phyloP scores from a whole-genome alignment of 2,113 vertebrate genomes.

The Piaya cayana region DNA sequence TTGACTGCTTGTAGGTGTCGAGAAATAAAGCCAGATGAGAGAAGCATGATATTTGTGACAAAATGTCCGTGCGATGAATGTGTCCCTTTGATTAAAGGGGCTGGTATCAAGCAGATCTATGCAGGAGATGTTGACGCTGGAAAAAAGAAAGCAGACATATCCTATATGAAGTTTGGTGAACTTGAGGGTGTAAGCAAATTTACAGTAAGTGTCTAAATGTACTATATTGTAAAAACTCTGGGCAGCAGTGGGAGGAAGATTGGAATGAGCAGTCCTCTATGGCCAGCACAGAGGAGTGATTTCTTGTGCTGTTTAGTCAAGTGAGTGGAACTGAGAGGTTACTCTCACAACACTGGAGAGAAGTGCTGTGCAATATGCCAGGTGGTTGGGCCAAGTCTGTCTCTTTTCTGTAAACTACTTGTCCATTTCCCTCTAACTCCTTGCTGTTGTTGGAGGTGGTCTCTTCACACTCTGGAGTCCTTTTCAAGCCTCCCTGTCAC shows the following conservation, averaged over 20 bases:
- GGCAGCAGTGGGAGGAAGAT: background rate
- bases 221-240: background rate
- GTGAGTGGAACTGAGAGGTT: background rate
- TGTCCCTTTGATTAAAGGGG: constrained; percentile 90
- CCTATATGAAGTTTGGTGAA: constrained; percentile 88
- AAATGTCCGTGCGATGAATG: constrained; percentile 97
- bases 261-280: background rate
- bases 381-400: background rate
- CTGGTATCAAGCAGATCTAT: constrained; percentile 93
- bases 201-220: constrained; percentile 79
- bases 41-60: constrained; percentile 92
- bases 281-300: background rate
- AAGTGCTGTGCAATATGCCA: background rate
- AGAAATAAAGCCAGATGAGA: constrained; percentile 86
- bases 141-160: constrained; percentile 93
- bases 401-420: background rate
- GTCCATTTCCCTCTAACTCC: background rate
- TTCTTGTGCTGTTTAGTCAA: background rate
- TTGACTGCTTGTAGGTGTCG: constrained; percentile 77
- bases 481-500: background rate
- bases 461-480: background rate
- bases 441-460: background rate
- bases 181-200: constrained; percentile 86
- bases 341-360: background rate
- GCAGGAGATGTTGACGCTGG: constrained; percentile 88